phyloP scores from a whole-genome alignment of 1,140 invertebrate genomes.

The Dinothrombium tinctorium region DNA sequence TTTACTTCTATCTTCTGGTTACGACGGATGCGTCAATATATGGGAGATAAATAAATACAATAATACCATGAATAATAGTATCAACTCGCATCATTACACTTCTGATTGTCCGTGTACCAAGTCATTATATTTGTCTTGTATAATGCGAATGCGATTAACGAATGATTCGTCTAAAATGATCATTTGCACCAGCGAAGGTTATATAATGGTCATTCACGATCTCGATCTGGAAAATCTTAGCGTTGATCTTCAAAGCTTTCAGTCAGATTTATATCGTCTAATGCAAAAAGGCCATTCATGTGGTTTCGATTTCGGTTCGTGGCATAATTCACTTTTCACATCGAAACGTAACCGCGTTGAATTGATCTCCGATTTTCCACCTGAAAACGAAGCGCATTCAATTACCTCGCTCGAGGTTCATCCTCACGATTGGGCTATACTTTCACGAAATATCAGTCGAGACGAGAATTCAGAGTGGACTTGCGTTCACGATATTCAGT shows the following conservation, averaged over 20 bases:
- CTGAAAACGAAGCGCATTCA: conserved; percentile 58
- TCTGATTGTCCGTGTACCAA: too few species aligned
- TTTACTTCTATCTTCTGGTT: conserved; percentile 62
- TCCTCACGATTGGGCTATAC: conserved; percentile 65
- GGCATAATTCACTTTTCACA: conserved; percentile 45
- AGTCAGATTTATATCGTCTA: conserved; percentile 65
- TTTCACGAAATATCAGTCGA: conserved; percentile 60
- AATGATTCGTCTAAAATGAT: conserved; percentile 65
- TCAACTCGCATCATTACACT: not conserved
- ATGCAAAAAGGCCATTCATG: conserved; percentile 43
- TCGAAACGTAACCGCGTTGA: conserved; percentile 58
- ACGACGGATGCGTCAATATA: conserved; percentile 75
- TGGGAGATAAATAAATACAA: conserved; percentile 56
- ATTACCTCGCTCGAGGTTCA: conserved; percentile 73
- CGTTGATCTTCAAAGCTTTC: conserved; percentile 54
- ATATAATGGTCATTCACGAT: conserved; percentile 69
- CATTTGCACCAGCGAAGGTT: conserved; percentile 65
- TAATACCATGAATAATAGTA: not conserved
- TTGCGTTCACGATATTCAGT: conserved; percentile 74
- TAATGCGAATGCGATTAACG: conserved; percentile 66
- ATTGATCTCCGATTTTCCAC: conserved; percentile 66
- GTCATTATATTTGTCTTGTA: conserved; percentile 16
- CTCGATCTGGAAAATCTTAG: conserved; percentile 50
- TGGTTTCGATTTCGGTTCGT: conserved; percentile 19
- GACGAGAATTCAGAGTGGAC: conserved; percentile 76